Conservation (phyloP, 2,888 invertebrate genomes). For the Mermis nigrescens region DNA sequence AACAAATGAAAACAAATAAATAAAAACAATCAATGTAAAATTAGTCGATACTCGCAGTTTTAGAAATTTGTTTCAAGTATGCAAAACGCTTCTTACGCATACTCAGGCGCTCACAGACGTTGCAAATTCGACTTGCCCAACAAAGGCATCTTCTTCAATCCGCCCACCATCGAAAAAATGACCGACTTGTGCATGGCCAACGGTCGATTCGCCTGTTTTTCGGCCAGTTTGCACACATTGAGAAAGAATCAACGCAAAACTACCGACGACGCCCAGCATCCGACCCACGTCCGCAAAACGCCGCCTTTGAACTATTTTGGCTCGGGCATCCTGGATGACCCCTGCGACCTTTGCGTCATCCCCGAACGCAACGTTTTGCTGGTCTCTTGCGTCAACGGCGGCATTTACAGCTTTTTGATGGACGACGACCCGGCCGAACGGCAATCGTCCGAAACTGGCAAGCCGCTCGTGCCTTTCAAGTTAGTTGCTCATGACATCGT, state of each 20-base stretch:
- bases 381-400: conserved; percentile 6
- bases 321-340: conserved; percentile 9
- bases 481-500: background rate
- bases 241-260: background rate
- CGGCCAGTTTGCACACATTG: background rate
- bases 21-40: too few species aligned
- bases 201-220: conserved; percentile 7
- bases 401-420: conserved; percentile 4
- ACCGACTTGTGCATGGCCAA: background rate
- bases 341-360: conserved; percentile 12
- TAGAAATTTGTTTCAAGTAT: too few species aligned
- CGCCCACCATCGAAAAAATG: conserved; percentile 9
- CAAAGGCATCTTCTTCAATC: conserved; percentile 10
- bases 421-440: background rate
- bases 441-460: background rate
- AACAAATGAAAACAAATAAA: too few species aligned
- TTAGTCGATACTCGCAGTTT: too few species aligned
- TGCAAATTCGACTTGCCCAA: too few species aligned
- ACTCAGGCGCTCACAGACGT: too few species aligned
- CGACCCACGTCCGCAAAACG: background rate
- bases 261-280: too few species aligned
- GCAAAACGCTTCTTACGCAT: too few species aligned
- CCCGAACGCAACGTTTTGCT: conserved; percentile 7
- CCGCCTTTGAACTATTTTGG: conserved; percentile 10
- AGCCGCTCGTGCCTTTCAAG: background rate